Percentiles rank a stretch among this genome's conserved stretches.
phyloP scores from a whole-genome alignment of 2,888 invertebrate genomes.

The Taphrorychus bicolor region DNA sequence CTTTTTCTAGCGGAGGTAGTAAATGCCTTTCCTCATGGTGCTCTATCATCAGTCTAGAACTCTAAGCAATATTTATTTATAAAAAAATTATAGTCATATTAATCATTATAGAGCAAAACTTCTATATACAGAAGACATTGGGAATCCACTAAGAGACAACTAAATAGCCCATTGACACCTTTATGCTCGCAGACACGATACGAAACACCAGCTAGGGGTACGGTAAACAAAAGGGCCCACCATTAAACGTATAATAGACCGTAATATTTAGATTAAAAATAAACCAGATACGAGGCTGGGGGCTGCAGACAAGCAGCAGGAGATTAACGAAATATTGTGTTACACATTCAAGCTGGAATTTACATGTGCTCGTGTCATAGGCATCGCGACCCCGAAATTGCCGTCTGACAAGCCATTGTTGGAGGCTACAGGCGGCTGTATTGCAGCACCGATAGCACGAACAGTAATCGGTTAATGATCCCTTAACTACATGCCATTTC shows the following conservation, averaged over 20 bases:
- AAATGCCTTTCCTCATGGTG: no score
- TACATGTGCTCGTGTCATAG: constrained; percentile 49
- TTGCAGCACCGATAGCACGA: background rate
- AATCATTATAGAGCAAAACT: no score
- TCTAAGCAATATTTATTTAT: no score
- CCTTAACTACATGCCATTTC: background rate
- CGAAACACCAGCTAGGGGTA: constrained; percentile 17
- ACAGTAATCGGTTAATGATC: background rate
- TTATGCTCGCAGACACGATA: constrained; percentile 11
- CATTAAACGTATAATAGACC: constrained; percentile 20
- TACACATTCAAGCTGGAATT: constrained; percentile 47
- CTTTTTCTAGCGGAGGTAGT: no score
- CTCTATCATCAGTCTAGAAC: no score
- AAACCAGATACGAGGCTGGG: constrained; percentile 46
- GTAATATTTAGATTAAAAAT: constrained; percentile 43
- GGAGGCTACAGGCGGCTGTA: background rate
- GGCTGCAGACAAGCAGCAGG: constrained; percentile 48
- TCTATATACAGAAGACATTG: background rate
- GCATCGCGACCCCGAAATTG: constrained; percentile 21
- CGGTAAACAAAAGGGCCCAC: constrained; percentile 26
- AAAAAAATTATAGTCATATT: background rate
- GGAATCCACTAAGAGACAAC: background rate
- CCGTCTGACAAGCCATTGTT: background rate
- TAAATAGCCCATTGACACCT: constrained; percentile 16
- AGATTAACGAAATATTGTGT: constrained; percentile 55